These are phyloP conservation scores for Anolis apletophallus DNA, from an alignment of 2,797 vertebrate species.

Conservation along the genomic window DNA sequence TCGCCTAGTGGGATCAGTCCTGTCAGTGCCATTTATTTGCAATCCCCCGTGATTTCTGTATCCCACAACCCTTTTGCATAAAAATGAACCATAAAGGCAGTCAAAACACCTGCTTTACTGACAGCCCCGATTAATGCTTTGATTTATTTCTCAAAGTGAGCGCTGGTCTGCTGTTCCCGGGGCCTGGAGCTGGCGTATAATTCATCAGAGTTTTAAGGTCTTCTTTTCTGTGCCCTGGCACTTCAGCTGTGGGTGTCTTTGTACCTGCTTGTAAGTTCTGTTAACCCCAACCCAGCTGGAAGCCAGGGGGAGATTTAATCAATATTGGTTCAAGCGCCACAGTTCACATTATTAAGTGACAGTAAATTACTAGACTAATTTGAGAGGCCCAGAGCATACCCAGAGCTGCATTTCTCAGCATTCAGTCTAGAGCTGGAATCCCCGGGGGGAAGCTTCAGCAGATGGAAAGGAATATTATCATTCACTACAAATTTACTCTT, in stretches of 20 bases:
- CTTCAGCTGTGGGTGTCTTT: conserved; percentile 71
- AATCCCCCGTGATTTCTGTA: conserved; percentile 81
- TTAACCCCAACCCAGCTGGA: conserved; percentile 60
- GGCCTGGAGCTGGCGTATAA: conserved; percentile 70
- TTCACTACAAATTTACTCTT: background rate
- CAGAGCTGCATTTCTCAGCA: background rate
- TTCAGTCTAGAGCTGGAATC: background rate
- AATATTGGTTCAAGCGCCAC: conserved; percentile 23
- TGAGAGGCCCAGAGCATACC: conserved; percentile 16
- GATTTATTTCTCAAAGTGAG: conserved; percentile 77
- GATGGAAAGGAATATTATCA: background rate
- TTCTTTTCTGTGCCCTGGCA: conserved; percentile 59
- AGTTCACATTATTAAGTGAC: conserved; percentile 40
- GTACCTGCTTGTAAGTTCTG: conserved; percentile 64
- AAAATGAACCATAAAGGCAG: conserved; percentile 81
- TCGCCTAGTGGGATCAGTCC: conserved; percentile 78
- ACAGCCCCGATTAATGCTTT: conserved; percentile 81
- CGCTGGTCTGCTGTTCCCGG: conserved; percentile 64
- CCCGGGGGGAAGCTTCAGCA: conserved; percentile 34
- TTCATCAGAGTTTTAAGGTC: conserved; percentile 76
- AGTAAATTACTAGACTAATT: conserved; percentile 67
- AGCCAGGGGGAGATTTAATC: conserved; percentile 43
- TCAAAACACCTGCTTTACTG: conserved; percentile 84
- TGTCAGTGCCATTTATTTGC: conserved; percentile 82
- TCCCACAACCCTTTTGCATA: conserved; percentile 78